Evolutionary conservation across 2,888 invertebrate genomes (phyloP), one percentile per base, ranked within the genome.

Genomic region (Pristionchus mayeri): DNA sequence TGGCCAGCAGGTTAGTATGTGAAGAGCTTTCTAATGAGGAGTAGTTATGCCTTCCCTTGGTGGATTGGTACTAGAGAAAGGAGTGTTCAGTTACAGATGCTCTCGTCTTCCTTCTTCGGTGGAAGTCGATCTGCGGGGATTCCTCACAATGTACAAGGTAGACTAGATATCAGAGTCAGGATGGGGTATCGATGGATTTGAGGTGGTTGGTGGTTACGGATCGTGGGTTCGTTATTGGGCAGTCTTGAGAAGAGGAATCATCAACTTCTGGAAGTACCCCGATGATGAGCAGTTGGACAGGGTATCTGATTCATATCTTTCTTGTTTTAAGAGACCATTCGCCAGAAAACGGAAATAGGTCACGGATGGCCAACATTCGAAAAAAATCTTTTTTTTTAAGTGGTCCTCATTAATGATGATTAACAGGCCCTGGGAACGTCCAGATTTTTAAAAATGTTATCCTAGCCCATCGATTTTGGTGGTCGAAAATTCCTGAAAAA

Each of bases 201-300:
- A 87, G 50, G 86, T 86, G 40, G 86, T 88, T 11, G 87, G 87
- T 50, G 86, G 86, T 27, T 86, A 86, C 86, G 88, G 87, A 1
- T 86, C 87, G 7, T 90, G 90, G 90, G 88, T 88, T 52, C 87
- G 90, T 40, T 90, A 87, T 71, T 90, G 88, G 88, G 88, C 88
- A 1, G 89, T 89, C 27, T 86, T 90, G 21, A 88, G 88, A 34
- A 87, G 88, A 27, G 90, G 89, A 30, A 75, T 86, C 52, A 86
- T 90, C 50, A 85, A 87, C 76, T 88, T 90, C 85, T 90, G 90
- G 90, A 88, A 87, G 80, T 88, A 89, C 71, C 89, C 90, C 7
- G 88, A 88, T 40, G 90, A 90, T 50, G 89, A 89, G 44, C 81
- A 86, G 57, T 79, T 86, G 81, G 87, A 88, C n/a, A 88, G 87